A percentile compares a stretch with the other conserved stretches of the same genome.
Evolutionary conservation across 2,888 invertebrate species (phyloP).

Genomic region (Odontothrips loti): DNA sequence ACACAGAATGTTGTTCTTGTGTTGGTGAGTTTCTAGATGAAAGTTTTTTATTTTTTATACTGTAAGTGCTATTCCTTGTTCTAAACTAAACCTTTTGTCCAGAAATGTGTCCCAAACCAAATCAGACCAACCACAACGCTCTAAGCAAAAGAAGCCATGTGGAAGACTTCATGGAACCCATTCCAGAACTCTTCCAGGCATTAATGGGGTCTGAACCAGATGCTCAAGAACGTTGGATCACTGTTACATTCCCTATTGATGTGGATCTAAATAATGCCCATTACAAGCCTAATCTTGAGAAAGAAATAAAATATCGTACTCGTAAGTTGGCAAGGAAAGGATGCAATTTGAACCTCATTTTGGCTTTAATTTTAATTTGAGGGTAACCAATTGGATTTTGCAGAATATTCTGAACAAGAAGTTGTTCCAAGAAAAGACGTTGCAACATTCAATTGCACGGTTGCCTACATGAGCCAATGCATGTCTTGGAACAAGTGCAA

Average conservation of each 20-base stretch:
- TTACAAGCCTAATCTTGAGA: slow-evolving; percentile 56
- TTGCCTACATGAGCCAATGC: slow-evolving; percentile 85
- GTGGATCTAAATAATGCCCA: slow-evolving; percentile 57
- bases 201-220: slow-evolving; percentile 62
- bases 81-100: slow-evolving; percentile 39
- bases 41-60: background rate
- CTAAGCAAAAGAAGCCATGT: slow-evolving; percentile 78
- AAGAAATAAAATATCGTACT: slow-evolving; percentile 65
- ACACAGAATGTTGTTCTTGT: slow-evolving; percentile 93
- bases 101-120: slow-evolving; percentile 88
- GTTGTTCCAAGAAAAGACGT: slow-evolving; percentile 45
- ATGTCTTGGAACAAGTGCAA: slow-evolving; percentile 84
- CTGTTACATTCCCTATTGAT: slow-evolving; percentile 74
- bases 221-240: slow-evolving; percentile 73
- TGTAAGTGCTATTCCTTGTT: background rate
- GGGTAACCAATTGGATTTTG: background rate
- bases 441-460: slow-evolving; percentile 78
- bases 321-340: slow-evolving; percentile 48
- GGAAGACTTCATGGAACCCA: slow-evolving; percentile 75
- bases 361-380: slow-evolving; percentile 3
- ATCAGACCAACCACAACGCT: slow-evolving; percentile 64
- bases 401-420: slow-evolving; percentile 42
- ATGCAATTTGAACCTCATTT: slow-evolving; percentile 6
- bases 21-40: slow-evolving; percentile 67
- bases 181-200: slow-evolving; percentile 77